Evolutionary conservation across 2,888 invertebrate species (phyloP).

Genomic region (Ophion slaviceki): DNA sequence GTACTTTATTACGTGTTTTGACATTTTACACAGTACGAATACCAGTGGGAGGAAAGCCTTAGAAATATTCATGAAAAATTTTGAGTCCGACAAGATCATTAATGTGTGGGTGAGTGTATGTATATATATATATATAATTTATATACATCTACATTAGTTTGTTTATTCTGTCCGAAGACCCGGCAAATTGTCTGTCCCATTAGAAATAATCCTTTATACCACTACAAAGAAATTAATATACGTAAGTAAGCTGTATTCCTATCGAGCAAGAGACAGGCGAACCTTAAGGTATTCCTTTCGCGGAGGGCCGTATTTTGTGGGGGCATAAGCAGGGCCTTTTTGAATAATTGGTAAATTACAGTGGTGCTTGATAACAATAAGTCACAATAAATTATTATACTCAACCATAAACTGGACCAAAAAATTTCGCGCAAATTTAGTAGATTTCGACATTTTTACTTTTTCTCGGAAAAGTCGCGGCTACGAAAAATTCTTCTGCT

Average conservation of each 20-base stretch:
- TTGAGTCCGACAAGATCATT: conserved; percentile 32
- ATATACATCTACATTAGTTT: conserved; percentile 39
- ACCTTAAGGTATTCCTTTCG: no score
- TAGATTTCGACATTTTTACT: no score
- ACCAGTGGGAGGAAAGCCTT: conserved; percentile 18
- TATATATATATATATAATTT: conserved; percentile 15
- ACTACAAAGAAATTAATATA: conserved; percentile 17
- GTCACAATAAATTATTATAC: no score
- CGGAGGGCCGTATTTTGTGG: no score
- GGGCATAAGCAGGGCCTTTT: no score
- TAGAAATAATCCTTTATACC: conserved; percentile 35
- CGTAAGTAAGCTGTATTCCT: conserved; percentile 5
- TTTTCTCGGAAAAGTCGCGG: no score
- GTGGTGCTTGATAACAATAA: no score
- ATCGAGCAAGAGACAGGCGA: conserved; percentile 15
- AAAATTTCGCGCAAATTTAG: no score
- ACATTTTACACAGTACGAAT: conserved; percentile 28
- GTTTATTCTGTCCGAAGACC: conserved; percentile 35
- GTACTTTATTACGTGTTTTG: conserved; percentile 44
- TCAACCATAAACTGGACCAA: no score
- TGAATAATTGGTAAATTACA: no score
- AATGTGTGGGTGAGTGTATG: neutral
- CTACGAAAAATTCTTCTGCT: no score
- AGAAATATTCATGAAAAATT: conserved; percentile 43
- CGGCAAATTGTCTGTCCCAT: conserved; percentile 27